phyloP scores from a whole-genome alignment of 2,888 invertebrate genomes.

The Exephanes ischioxanthus region DNA sequence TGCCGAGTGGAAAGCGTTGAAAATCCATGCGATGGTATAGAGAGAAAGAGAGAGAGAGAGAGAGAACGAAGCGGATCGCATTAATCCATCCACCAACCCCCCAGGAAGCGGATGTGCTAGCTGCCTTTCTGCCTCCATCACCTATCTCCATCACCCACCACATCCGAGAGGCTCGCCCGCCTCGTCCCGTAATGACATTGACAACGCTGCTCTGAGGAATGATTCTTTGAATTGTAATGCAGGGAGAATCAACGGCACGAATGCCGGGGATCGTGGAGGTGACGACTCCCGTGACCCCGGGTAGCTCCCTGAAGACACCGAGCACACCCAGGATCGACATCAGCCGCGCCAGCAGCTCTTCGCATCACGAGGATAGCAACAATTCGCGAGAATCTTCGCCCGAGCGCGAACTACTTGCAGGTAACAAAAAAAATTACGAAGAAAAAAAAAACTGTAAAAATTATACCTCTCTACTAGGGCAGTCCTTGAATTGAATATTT shows the following conservation, averaged over 20 bases:
- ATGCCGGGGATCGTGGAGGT: slow-evolving; percentile 86
- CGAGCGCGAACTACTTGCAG: slow-evolving; percentile 92
- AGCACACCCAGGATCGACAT: slow-evolving; percentile 95
- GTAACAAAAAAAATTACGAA: slow-evolving; percentile 78
- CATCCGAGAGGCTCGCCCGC: slow-evolving; percentile 46
- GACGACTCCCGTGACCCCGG: slow-evolving; percentile 81
- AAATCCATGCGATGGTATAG: slow-evolving; percentile 42
- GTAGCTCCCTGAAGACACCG: slow-evolving; percentile 87
- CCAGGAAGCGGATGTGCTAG: slow-evolving; percentile 63
- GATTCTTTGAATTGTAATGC: slow-evolving; percentile 77
- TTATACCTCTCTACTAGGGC: too few species aligned
- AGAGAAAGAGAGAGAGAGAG: slow-evolving; percentile 31
- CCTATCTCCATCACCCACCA: slow-evolving; percentile 52
- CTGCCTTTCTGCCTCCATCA: slow-evolving; percentile 58
- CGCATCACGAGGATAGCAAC: slow-evolving; percentile 92
- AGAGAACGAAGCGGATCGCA: slow-evolving; percentile 31
- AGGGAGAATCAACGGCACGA: slow-evolving; percentile 81
- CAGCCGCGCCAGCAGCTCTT: slow-evolving; percentile 95
- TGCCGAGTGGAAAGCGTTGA: slow-evolving; percentile 47
- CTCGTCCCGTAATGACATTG: slow-evolving; percentile 50
- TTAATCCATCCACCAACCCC: slow-evolving; percentile 46
- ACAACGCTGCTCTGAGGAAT: slow-evolving; percentile 60
- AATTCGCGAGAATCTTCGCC: slow-evolving; percentile 91
- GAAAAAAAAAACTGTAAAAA: too few species aligned
- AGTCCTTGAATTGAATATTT: too few species aligned